A percentile compares a stretch with the other conserved stretches of the same genome.
Conservation (phyloP, 1,140 invertebrate species). For the Calephelis nemesis region DNA sequence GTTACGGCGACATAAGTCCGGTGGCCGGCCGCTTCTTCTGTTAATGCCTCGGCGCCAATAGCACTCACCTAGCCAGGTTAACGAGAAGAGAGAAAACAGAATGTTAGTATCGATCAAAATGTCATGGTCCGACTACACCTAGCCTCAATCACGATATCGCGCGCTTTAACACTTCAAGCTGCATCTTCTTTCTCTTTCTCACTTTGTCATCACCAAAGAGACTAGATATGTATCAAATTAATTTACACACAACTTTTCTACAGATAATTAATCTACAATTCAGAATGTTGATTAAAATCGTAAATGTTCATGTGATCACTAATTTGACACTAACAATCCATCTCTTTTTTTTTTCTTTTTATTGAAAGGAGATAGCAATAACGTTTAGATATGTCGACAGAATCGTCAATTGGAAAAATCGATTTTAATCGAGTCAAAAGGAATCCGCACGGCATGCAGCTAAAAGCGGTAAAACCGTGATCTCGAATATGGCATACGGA, state of each 20-base stretch:
- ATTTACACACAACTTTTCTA: no score
- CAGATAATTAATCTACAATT: no score
- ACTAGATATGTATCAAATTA: no score
- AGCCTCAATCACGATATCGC: constrained; percentile 62
- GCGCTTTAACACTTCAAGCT: constrained; percentile 50
- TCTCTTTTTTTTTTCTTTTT: no score
- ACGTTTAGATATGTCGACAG: background rate
- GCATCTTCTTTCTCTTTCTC: constrained; percentile 19
- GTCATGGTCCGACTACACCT: constrained; percentile 72
- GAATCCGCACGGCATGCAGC: constrained; percentile 62
- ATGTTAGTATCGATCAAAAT: constrained; percentile 80
- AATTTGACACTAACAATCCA: no score
- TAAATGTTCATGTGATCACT: no score
- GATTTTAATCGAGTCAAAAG: constrained; percentile 11
- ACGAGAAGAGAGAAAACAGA: constrained; percentile 80
- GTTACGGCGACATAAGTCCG: constrained; percentile 62
- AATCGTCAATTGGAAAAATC: constrained; percentile 3
- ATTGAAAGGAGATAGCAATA: no score
- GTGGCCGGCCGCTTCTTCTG: constrained; percentile 57
- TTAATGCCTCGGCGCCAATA: constrained; percentile 79
- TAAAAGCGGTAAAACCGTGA: constrained; percentile 68
- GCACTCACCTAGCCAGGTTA: constrained; percentile 84
- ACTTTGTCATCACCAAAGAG: constrained; percentile 9
- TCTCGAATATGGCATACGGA: constrained; percentile 66
- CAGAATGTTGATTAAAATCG: no score